Base-by-base conservation (phyloP, 2,113 vertebrate species). In the Morone saxatilis region DNA sequence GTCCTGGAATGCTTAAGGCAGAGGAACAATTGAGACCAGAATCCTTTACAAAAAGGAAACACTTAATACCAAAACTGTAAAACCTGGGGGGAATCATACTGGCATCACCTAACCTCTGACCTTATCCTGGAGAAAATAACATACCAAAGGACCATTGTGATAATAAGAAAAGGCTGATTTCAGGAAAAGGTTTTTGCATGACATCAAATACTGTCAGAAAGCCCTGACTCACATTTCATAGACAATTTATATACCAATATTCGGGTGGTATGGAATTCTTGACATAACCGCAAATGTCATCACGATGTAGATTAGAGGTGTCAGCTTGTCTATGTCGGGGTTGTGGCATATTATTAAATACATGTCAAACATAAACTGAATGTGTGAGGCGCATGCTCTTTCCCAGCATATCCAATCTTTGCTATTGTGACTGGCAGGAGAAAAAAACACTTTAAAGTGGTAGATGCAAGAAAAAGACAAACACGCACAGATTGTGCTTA, bases 291-390 rank as follows among this genome's bases (percentile, higher is more conserved):
- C 4, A 73, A 90, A 87, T 76, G 45, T 71, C 80, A 89, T 88
- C 86, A 59, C 85, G 79, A 78, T 80, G 48, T 71, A 78, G 77
- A 91, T 79, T 84, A 80, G 59, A 83, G 40, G 41, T 79, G 84
- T 86, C 83, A 78, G 78, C 70, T 47, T 86, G 80, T 87, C 87
- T 85, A 53, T 38, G 16, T 5, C 65, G 74, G 48, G 71, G 62
- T 71, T 53, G 80, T 74, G 78, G 43, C 69, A 56, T 71, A 76
- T 84, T 83, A 83, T 83, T 81, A 80, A 90, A 88, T 48, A 61
- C 60, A 57, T 69, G 78, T 91, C 82, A 78, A 75, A 86, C 72
- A 67, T 67, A 84, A 85, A 88, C 83, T 47, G 61, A 80, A 90
- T 8, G 43, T 60, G 56, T 51, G 76, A 76, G 69, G 20, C 17